These are phyloP conservation scores for Cuniculus paca DNA, from an alignment of 2,797 vertebrate genomes.

Conservation along the genomic window DNA sequence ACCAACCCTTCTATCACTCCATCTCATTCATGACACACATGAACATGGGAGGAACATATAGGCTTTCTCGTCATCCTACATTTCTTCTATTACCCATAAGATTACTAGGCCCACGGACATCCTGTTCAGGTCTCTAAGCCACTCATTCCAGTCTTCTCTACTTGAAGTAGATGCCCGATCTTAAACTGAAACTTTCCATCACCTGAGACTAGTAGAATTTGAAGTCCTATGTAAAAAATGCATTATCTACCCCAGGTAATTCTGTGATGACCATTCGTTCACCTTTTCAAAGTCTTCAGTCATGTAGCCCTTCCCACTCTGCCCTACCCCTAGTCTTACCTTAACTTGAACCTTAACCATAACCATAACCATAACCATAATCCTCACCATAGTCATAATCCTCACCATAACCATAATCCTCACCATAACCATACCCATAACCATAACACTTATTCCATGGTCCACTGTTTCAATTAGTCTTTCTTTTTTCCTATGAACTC, in stretches of 20 bases:
- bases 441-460: neutral
- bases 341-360: neutral
- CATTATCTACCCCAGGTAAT: neutral
- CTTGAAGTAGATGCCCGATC: neutral
- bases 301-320: neutral
- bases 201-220: neutral
- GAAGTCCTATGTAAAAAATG: neutral
- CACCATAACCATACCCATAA: too few relatives aligned
- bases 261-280: neutral
- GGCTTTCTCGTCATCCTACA: neutral
- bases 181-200: neutral
- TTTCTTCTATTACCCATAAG: neutral
- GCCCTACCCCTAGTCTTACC: neutral
- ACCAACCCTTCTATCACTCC: fast-evolving
- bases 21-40: neutral
- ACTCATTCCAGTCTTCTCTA: neutral
- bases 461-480: neutral
- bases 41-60: neutral
- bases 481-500: neutral
- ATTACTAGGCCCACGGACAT: neutral
- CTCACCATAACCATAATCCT: neutral
- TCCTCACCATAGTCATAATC: neutral
- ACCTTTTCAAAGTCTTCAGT: neutral
- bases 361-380: neutral
- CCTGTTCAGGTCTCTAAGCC: neutral